A percentile compares a stretch with the other conserved stretches of the same genome.
Conservation (phyloP, 1,140 invertebrate species). For the Danaus plexippus region DNA sequence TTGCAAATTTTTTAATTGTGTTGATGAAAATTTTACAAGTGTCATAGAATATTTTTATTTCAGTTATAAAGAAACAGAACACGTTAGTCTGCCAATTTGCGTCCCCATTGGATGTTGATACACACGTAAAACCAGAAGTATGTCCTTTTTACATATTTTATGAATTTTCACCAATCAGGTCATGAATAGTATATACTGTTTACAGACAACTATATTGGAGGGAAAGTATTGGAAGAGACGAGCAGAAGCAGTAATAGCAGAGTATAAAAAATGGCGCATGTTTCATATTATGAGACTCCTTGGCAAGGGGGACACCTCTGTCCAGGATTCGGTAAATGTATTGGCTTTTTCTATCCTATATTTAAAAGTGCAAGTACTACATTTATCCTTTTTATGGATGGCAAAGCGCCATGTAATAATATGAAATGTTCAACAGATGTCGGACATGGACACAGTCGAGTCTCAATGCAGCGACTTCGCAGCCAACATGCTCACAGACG, state of each 20-base stretch:
- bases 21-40: too few relatives aligned
- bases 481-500: slow-evolving; percentile 85
- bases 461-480: slow-evolving; percentile 77
- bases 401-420: slow-evolving; percentile 21
- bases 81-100: slow-evolving; percentile 96
- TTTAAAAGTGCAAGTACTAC: background rate
- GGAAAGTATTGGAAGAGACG: slow-evolving; percentile 99
- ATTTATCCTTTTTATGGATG: slow-evolving; percentile 13
- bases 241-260: slow-evolving; percentile 95
- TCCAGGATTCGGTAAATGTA: slow-evolving; percentile 80
- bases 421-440: slow-evolving; percentile 73
- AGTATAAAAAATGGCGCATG: slow-evolving; percentile 99
- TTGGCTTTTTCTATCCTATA: background rate
- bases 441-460: slow-evolving; percentile 84
- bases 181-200: slow-evolving; percentile 12
- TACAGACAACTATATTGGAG: slow-evolving; percentile 92
- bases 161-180: background rate
- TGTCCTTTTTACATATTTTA: slow-evolving; percentile 27
- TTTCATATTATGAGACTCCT: slow-evolving; percentile 90
- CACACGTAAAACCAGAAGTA: slow-evolving; percentile 96
- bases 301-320: slow-evolving; percentile 82
- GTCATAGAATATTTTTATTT: slow-evolving; percentile 43
- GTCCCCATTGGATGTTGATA: slow-evolving; percentile 93
- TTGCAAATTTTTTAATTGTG: too few relatives aligned
- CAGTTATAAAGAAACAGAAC: slow-evolving; percentile 93